These are phyloP conservation scores for Epirrhoe tristata DNA, from an alignment of 2,888 invertebrate genomes.

Conservation along the genomic window DNA sequence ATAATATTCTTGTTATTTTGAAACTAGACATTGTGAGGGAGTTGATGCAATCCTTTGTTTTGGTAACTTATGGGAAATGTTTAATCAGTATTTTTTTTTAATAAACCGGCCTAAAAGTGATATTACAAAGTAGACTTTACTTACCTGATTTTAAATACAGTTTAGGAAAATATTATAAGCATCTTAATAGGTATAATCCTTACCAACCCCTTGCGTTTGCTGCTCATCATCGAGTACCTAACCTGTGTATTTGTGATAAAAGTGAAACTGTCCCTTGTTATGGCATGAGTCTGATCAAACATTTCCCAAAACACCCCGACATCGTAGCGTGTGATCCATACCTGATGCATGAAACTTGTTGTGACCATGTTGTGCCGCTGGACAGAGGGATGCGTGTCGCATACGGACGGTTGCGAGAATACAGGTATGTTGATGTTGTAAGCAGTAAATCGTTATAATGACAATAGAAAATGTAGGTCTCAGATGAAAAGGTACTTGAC, in stretches of 20 bases:
- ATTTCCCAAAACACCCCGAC: constrained; percentile 51
- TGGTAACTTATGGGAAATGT: not conserved
- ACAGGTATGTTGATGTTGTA: constrained; percentile 88
- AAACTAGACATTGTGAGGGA: not conserved
- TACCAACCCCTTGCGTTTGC: not conserved
- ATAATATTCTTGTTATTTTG: constrained; percentile 1
- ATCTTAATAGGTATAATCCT: too few species aligned
- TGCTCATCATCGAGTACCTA: not conserved
- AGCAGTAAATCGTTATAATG: not conserved
- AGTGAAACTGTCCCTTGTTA: not conserved
- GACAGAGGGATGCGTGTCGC: constrained; percentile 96
- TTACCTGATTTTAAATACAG: too few species aligned
- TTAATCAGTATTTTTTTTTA: not conserved
- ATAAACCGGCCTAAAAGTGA: not conserved
- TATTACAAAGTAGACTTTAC: not conserved
- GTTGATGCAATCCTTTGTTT: not conserved
- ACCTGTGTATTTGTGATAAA: not conserved
- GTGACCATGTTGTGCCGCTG: constrained; percentile 87
- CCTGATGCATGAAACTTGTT: constrained; percentile 86
- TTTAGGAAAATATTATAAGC: too few species aligned
- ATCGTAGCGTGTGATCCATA: constrained; percentile 62
- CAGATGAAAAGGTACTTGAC: too few species aligned
- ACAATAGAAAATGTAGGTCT: not conserved
- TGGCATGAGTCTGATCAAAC: constrained; percentile 53
- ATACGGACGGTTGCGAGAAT: constrained; percentile 97